phyloP scores from a whole-genome alignment of 2,888 invertebrate genomes.

The Pteria penguin region DNA sequence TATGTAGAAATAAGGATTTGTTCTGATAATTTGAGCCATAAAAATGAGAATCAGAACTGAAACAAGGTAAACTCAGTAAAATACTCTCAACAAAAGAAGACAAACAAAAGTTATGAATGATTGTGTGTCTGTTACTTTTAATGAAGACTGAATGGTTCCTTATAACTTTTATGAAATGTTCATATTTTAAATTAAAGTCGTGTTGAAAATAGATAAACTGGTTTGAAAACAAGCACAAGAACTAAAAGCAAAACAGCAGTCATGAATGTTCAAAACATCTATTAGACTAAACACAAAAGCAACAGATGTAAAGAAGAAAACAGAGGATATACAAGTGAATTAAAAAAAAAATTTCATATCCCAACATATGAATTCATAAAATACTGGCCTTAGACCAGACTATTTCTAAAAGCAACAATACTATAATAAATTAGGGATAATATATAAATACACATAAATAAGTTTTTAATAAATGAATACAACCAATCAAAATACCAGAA shows the following conservation, averaged over 20 bases:
- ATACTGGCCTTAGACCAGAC: neutral
- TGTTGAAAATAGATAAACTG: too few relatives aligned
- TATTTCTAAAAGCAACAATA: neutral
- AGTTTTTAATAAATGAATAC: too few relatives aligned
- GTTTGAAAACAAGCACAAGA: too few relatives aligned
- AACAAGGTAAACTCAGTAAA: slow-evolving; percentile 30
- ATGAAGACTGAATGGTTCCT: too few relatives aligned
- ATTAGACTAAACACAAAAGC: neutral
- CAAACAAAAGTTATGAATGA: slow-evolving; percentile 62
- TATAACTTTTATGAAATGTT: too few relatives aligned
- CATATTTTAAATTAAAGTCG: too few relatives aligned
- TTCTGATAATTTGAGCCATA: neutral
- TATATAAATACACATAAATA: too few relatives aligned
- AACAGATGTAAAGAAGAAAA: neutral
- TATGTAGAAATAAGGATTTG: neutral
- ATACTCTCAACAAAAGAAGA: slow-evolving; percentile 46
- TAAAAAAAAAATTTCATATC: too few relatives aligned
- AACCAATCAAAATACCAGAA: too few relatives aligned
- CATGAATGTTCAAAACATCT: neutral
- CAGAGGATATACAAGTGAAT: too few relatives aligned
- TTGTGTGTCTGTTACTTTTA: too few relatives aligned
- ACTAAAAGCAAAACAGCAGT: neutral
- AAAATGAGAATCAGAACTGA: slow-evolving; percentile 16
- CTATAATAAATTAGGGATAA: neutral
- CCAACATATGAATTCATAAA: too few relatives aligned